Percentiles rank a stretch among this genome's conserved stretches.
phyloP scores from a whole-genome alignment of 1,140 invertebrate species.

The Cryptotermes secundus region DNA sequence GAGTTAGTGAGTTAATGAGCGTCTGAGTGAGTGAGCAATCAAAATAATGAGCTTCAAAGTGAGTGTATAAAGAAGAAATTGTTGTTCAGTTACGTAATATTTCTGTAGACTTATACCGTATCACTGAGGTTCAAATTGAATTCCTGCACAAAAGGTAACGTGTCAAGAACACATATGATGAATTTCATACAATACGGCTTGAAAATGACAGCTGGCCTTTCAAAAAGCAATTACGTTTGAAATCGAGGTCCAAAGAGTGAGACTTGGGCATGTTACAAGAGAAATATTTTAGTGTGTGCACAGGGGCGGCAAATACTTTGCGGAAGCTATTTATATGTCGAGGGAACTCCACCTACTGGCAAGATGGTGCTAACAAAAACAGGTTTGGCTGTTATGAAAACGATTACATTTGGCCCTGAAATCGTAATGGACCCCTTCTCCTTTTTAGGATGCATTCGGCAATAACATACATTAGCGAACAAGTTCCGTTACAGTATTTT shows the following conservation, averaged over 20 bases:
- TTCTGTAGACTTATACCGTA: no score
- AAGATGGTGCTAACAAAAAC: not conserved
- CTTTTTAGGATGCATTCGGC: not conserved
- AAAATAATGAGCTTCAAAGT: no score
- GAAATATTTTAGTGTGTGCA: not conserved
- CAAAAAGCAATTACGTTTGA: not conserved
- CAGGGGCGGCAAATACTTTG: not conserved
- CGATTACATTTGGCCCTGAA: not conserved
- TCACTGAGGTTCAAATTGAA: no score
- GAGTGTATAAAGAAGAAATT: no score
- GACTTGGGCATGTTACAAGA: not conserved
- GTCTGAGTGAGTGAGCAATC: no score
- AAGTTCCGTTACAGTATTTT: not conserved
- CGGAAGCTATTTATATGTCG: not conserved
- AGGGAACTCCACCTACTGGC: not conserved
- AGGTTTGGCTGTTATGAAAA: not conserved
- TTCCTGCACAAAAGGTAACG: no score
- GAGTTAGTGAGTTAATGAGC: no score
- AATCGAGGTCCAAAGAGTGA: not conserved
- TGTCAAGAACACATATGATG: no score
- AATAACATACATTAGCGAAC: not conserved
- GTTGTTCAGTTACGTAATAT: no score
- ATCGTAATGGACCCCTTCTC: not conserved
- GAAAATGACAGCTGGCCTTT: not conserved
- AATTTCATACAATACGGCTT: no score